Base-by-base conservation (phyloP, 2,888 invertebrate genomes). In the Buathra laborator region DNA sequence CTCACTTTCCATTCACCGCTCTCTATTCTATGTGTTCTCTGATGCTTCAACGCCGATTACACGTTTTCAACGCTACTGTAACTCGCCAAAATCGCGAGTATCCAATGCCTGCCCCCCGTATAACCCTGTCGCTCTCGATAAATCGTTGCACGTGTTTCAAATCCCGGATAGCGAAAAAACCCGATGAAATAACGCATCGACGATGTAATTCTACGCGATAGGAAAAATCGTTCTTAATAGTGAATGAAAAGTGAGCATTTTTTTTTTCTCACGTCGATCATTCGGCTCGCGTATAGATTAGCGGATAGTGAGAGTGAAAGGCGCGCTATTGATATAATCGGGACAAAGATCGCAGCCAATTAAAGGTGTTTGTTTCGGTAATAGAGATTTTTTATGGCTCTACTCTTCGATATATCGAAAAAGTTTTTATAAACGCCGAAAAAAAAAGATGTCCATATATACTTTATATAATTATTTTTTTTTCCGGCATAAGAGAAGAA, bases 41-140 rank as follows among this genome's bases (percentile, higher is more conserved):
- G 76, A 79, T 84, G 84, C 81, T 84, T 77, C 81, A 81, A 78
- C 53, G 77, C 46, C 77, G 74, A 84, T 81, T 78, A 81, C 84
- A 84, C 81, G 80, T 74, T 81, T 77, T 74, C 81, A 78, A 78
- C 81, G 32, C 37, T 19, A 37, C 19, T 19, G 51, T 43, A 3
- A 14, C 53, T 19, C 29, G 64, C 37, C 32, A 62, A 48, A 70
- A 62, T 66, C 19, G 64, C 37, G 64, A 66, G 37, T 43, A 53
- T 37, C 37, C 37, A 37, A 37, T 37, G 37, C 37, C 37, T 5
- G n/a, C 9, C 64, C 51, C 3, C 51, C 43, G 43, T 66, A 48
- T 14, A 64, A 43, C 14, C n/a, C 64, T 19, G 70, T 71, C 68
- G 64, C 72, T 66, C 66, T 51, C 74, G 59, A 81, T 74, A 74